Evolutionary conservation across 2,888 invertebrate species (phyloP), one percentile per base, ranked within the genome.

Genomic region (Diachrysia chrysitis): DNA sequence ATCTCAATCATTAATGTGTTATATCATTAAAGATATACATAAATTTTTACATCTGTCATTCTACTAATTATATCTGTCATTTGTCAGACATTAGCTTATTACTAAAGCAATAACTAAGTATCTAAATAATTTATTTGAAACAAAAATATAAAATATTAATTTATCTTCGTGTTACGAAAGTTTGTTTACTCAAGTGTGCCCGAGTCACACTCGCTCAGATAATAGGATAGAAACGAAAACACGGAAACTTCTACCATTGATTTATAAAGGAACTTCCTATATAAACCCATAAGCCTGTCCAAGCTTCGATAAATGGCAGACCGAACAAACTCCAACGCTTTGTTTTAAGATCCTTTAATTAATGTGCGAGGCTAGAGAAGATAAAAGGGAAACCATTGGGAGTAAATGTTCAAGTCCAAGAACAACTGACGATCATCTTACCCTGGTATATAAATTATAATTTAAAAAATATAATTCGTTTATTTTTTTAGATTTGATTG

Each of bases 261-360:
- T 78, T 76, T 70, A 78, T 60, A 64, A 69, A 32, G 48, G 55
- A 67, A 67, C 68, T 76, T 73, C 54, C 32, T 57, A n/a, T n/a
- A n/a, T 69, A 66, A 63, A 62, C 69, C 56, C 37, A 53, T 58
- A 55, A 51, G 32, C 21, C 25, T 35, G 35, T 23, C 57, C 60
- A 35, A 55, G 48, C 42, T 57, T 64, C 62, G 29, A 58, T 35
- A 71, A 57, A 59, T 60, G 66, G n/a, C 12, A 54, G 19, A 42
- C 19, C 25, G 19, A 7, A 25, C 48, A 48, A 63, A 62, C 21
- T 54, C 10, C 37, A 69, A 66, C 23, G 14, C 48, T 62, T 72
- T 29, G 9, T 67, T 71, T 63, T 61, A n/a, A 67, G 59, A 51
- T 59, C 32, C 16, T 25, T 65, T 46, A 51, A 56, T 66, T 59